A percentile compares a stretch with the other conserved stretches of the same genome.
Evolutionary conservation across 1,140 invertebrate species (phyloP).

Genomic region (Lordiphosa clarofinis): DNA sequence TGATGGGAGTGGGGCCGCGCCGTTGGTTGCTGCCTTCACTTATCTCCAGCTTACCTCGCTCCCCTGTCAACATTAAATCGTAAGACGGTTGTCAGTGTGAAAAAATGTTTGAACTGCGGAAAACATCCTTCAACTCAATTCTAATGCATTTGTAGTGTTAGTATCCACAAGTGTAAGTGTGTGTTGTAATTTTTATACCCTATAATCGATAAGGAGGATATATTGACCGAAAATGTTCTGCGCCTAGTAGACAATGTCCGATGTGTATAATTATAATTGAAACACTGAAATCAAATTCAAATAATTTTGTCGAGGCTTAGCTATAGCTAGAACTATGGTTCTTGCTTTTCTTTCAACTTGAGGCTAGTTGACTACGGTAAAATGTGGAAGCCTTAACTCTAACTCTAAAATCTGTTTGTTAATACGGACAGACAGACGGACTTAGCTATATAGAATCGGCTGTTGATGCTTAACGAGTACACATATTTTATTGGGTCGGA

Average conservation of each 20-base stretch:
- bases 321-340: too few species aligned
- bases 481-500: too few species aligned
- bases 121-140: constrained; percentile 39
- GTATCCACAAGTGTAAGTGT: constrained; percentile 1
- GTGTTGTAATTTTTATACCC: not conserved
- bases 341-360: too few species aligned
- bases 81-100: constrained; percentile 40
- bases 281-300: not conserved
- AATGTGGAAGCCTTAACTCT: too few species aligned
- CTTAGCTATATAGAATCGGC: too few species aligned
- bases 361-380: too few species aligned
- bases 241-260: not conserved
- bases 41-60: constrained; percentile 41
- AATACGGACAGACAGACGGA: too few species aligned
- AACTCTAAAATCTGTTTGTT: too few species aligned
- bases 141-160: constrained; percentile 48
- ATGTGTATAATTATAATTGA: too few species aligned
- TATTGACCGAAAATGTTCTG: not conserved
- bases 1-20: constrained; percentile 4
- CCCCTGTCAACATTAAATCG: constrained; percentile 41
- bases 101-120: constrained; percentile 44
- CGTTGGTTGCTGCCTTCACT: constrained; percentile 11
- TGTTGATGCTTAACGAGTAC: too few species aligned
- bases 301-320: not conserved
- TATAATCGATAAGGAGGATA: too few species aligned